These are phyloP conservation scores for Hydropsyche tenuis DNA, from an alignment of 1,140 invertebrate species.

Conservation along the genomic window DNA sequence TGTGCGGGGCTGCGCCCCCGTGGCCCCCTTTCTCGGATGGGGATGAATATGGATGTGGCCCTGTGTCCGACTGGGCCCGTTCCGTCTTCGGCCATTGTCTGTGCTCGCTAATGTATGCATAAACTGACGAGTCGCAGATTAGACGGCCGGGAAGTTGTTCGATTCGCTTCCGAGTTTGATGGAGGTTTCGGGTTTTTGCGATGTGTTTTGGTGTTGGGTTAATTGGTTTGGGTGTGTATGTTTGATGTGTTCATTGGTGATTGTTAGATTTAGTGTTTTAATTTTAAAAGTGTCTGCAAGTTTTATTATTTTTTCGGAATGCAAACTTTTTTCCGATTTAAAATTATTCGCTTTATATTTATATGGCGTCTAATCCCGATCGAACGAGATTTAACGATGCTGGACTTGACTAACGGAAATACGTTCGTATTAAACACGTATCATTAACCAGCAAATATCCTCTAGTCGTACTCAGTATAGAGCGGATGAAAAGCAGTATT, in stretches of 20 bases:
- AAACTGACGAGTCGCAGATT: too few relatives aligned
- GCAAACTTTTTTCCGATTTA: too few relatives aligned
- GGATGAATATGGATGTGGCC: slow-evolving; percentile 39
- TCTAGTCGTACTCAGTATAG: too few relatives aligned
- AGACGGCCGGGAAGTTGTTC: background rate
- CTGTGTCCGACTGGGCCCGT: slow-evolving; percentile 27
- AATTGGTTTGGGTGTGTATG: background rate
- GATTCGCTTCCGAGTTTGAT: background rate
- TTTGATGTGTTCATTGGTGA: background rate
- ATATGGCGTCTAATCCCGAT: too few relatives aligned
- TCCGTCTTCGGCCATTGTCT: slow-evolving; percentile 8
- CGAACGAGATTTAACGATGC: too few relatives aligned
- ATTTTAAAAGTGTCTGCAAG: too few relatives aligned
- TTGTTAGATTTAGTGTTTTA: too few relatives aligned
- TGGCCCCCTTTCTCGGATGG: background rate
- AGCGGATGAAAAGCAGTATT: too few relatives aligned
- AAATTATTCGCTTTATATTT: too few relatives aligned
- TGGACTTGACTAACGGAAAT: too few relatives aligned
- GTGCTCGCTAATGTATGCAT: background rate
- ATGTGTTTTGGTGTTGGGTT: too few relatives aligned
- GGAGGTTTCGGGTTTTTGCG: background rate
- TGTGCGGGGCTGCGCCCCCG: background rate
- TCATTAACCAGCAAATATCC: background rate
- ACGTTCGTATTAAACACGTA: background rate
- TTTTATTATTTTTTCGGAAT: too few relatives aligned